Evolutionary conservation across 2,888 invertebrate genomes (phyloP).

Genomic region (Timema cristinae): DNA sequence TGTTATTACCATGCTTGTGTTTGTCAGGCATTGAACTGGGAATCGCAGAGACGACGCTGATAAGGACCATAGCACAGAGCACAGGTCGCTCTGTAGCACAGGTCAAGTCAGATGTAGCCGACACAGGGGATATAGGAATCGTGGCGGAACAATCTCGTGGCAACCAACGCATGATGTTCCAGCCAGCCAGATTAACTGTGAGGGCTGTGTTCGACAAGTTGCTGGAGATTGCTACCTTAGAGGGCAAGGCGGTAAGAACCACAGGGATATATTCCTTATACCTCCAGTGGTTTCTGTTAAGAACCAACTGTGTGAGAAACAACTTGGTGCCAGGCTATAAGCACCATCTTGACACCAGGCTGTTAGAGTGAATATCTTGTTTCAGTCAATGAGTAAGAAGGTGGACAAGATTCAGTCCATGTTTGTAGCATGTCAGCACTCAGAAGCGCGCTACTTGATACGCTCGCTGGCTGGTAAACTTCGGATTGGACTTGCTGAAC

Average conservation of each 20-base stretch:
- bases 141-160: slow-evolving; percentile 83
- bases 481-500: slow-evolving; percentile 94
- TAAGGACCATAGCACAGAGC: slow-evolving; percentile 89
- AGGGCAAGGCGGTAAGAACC: slow-evolving; percentile 64
- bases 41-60: slow-evolving; percentile 89
- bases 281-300: no score
- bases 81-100: slow-evolving; percentile 77
- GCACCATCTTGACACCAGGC: no score
- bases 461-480: slow-evolving; percentile 90
- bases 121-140: slow-evolving; percentile 83
- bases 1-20: no score
- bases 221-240: slow-evolving; percentile 80
- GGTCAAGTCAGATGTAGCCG: slow-evolving; percentile 67
- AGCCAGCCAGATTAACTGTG: slow-evolving; percentile 73
- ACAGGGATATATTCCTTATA: not conserved
- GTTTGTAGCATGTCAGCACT: slow-evolving; percentile 85
- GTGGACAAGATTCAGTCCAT: slow-evolving; percentile 86
- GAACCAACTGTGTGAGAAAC: no score
- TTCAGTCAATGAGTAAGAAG: slow-evolving; percentile 77
- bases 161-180: slow-evolving; percentile 84
- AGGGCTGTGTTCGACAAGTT: slow-evolving; percentile 74
- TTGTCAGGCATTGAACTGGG: slow-evolving; percentile 70
- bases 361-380: slow-evolving; percentile 4
- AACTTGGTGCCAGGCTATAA: no score
- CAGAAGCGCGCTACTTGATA: slow-evolving; percentile 86